Base-by-base conservation (phyloP, 2,113 vertebrate species). In the Malurus alboscapulatus region DNA sequence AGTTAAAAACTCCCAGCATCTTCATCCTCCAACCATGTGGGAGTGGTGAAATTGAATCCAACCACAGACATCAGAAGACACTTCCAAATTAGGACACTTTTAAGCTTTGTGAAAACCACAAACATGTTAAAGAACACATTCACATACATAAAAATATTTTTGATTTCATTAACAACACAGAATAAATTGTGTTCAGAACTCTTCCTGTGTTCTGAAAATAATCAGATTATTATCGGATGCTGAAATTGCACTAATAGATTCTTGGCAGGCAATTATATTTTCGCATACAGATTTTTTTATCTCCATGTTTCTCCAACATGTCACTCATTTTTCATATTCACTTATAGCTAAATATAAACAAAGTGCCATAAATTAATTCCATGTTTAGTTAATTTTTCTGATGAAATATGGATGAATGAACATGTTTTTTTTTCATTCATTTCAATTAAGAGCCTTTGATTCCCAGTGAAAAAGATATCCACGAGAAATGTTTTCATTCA, bases 361-460 rank as follows among this genome's bases (percentile, higher is more conserved):
- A 69, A 80, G n/a, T 68, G 21, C 54, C 61, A 89, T 88, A 93
- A 91, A 95, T 96, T 87, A 93, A 82, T 92, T 79, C 48, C 21
- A 42, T 7, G 66, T 74, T n/a, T 51, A 74, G 58, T 44, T 84
- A 92, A 77, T 67, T 88, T 89, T 92, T 57, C 66, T 88, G 62
- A 54, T 59, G 90, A 84, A 93, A 84, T 69, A 73, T 32, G 40
- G 58, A 92, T 81, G 83, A 92, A 67, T 59, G 26, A 86, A 57
- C 74, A 61, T 1, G 0, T 87, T 9, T 10, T 77, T 10, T 77
- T 69, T 79, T 86, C 1, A 7, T 74, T 81, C 26, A 53, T 94
- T 90, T 94, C 85, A 77, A 30, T 92, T 63, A 92, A 87, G 58
- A 84, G 14, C 30, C 57, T 89, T 95, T 3, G 13, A 78, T 74